Conservation (phyloP, 1,140 invertebrate species). For the Trichomalopsis sarcophagae region DNA sequence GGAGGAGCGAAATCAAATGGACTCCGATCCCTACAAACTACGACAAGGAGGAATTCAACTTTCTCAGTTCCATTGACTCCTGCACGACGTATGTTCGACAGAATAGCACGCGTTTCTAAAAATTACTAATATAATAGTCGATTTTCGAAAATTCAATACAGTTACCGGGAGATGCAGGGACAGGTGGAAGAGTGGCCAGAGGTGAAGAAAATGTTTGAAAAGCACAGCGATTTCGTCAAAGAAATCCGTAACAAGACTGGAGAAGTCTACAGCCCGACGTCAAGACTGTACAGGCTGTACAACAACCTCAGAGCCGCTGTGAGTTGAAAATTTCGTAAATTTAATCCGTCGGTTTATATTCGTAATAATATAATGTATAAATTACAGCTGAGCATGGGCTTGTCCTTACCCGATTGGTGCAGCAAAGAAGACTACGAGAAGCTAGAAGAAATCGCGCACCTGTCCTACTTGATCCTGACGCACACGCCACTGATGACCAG, state of each 20-base stretch:
- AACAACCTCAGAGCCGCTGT: neutral
- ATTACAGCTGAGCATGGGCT: neutral
- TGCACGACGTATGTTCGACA: too few species aligned
- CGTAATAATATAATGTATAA: too few species aligned
- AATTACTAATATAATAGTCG: too few species aligned
- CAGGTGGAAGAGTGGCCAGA: too few species aligned
- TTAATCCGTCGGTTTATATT: too few species aligned
- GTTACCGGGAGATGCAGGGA: too few species aligned
- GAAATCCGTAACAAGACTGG: too few species aligned
- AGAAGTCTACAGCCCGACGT: too few species aligned
- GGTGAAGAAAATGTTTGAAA: too few species aligned
- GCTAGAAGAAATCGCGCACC: neutral
- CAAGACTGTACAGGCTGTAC: neutral
- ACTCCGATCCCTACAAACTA: neutral
- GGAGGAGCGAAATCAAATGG: neutral
- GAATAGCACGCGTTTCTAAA: too few species aligned
- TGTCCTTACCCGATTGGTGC: constrained; percentile 17
- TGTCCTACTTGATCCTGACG: neutral
- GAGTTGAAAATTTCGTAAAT: neutral
- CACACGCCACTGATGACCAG: neutral
- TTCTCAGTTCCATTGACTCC: neutral
- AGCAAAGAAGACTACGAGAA: neutral
- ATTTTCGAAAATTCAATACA: too few species aligned
- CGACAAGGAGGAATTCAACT: neutral
- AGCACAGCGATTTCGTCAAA: too few species aligned